Base-by-base conservation (phyloP, 1,140 invertebrate genomes). In the Probaryconus sp. region DNA sequence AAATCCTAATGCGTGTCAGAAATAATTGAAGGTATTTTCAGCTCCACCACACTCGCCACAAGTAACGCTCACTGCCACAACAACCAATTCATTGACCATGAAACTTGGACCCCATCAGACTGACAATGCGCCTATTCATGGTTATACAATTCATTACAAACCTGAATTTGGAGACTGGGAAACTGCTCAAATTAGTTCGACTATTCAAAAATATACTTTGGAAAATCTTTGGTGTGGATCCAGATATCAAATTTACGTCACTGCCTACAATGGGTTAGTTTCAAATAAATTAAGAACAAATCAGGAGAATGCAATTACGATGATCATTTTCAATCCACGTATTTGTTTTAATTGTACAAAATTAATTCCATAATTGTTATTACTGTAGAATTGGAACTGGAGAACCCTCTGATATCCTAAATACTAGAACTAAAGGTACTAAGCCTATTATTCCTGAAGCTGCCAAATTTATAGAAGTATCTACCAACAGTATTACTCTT, bases 151-250 rank as follows among this genome's bases (percentile, higher is more conserved):
- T 64, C 94, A 96, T 81, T 97, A 96, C 88, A 97, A 97, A 84
- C 94, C 93, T 17, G 96, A 97, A 88, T 97, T 96, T 79, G 95
- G 95, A 17, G 95, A 97, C 79, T 96, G 95, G 95, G 94, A 96
- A 86, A 95, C 93, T 21, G 91, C 93, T 45, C 94, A 95, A 88
- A 92, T 94, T 31, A 87, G 86, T 58, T 92, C 92, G 58, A 92
- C 91, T 76, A 92, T 92, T 18, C 92, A 94, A 40, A 95, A 95
- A 45, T 95, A 96, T 84, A 95, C 93, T 24, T 88, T 97, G 48
- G 95, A 97, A 80, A 94, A 93, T 80, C 82, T 97, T 18, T 93
- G 94, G 84, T 97, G 96, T 85, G 97, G 94, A 81, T 96, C 95
- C 53, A 92, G 94, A 89, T 98, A 94, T 89, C 95, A 97, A 83